A percentile compares a stretch with the other conserved stretches of the same genome.
Evolutionary conservation across 2,888 invertebrate species (phyloP).

Genomic region (Hyalella azteca): DNA sequence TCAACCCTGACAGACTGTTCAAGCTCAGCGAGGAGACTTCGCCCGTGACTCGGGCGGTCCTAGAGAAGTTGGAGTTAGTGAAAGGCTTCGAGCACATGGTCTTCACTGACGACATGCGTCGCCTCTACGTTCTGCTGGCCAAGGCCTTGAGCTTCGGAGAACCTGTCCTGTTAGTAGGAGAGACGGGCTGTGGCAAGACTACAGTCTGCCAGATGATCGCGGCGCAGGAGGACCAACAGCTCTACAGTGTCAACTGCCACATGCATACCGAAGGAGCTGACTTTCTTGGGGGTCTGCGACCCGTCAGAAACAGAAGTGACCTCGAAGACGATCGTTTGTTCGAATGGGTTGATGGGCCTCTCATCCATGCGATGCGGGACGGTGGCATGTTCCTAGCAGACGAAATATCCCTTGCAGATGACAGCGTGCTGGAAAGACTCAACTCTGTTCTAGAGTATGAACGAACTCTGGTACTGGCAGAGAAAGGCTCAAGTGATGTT

Average conservation of each 20-base stretch:
- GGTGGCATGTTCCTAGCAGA: slow-evolving; percentile 93
- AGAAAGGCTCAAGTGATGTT: slow-evolving; percentile 73
- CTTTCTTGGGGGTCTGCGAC: slow-evolving; percentile 93
- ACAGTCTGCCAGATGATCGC: slow-evolving; percentile 91
- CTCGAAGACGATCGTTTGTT: slow-evolving; percentile 71
- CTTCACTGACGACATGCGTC: slow-evolving; percentile 91
- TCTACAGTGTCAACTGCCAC: slow-evolving; percentile 93
- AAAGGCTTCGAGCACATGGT: slow-evolving; percentile 80
- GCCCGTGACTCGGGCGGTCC: slow-evolving; percentile 74
- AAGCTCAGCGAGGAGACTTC: slow-evolving; percentile 69
- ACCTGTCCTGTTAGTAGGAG: slow-evolving; percentile 93
- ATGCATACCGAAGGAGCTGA: slow-evolving; percentile 99
- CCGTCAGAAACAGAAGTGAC: slow-evolving; percentile 71
- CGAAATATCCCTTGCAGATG: slow-evolving; percentile 98
- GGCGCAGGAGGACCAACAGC: slow-evolving; percentile 70
- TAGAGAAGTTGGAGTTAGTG: slow-evolving; percentile 68
- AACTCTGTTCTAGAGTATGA: slow-evolving; percentile 96
- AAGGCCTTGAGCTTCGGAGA: slow-evolving; percentile 89
- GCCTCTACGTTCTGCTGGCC: slow-evolving; percentile 68
- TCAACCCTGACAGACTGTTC: slow-evolving; percentile 57
- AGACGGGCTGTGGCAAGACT: slow-evolving; percentile 98
- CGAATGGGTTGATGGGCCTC: slow-evolving; percentile 97
- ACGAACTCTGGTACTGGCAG: slow-evolving; percentile 85
- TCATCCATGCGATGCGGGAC: slow-evolving; percentile 86
- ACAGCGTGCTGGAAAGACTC: slow-evolving; percentile 94